Base-by-base conservation (phyloP, 2,888 invertebrate genomes). In the Taphrorychus bicolor region DNA sequence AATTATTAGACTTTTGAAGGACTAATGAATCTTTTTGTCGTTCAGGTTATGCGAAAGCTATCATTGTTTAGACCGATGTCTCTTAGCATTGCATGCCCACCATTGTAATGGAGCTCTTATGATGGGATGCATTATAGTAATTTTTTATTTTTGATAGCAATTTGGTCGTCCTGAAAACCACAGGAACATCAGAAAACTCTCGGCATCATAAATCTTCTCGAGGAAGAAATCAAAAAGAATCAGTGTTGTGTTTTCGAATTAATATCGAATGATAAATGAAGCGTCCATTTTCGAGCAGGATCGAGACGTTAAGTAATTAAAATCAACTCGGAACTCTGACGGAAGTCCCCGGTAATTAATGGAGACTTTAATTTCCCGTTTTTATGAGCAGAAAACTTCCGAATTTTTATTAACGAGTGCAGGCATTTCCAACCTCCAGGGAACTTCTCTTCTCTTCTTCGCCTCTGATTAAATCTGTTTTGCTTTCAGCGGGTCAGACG, bases 291-390 rank as follows among this genome's bases (percentile, higher is more conserved):
- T 57, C 40, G 21, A 18, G 23, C 14, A 41, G 24, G 51, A 57
- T 63, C 22, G 41, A 49, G 54, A 57, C 48, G 41, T 65, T 32
- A 65, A 59, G 59, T 59, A 65, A 65, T 65, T 65, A 65, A 53
- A 59, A 59, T 65, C 65, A 65, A 59, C 65, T 59, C 23, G 17
- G 59, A 52, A 41, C 19, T 19, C 59, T 42, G 59, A 53, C 65
- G 58, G 53, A 65, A 65, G 59, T 54, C 48, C 23, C 45, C 48
- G 22, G 58, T 59, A 65, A 65, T 65, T 65, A 59, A 65, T 56
- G 56, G 56, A 56, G 17, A 32, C 54, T 65, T 59, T 59, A 65
- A 65, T 65, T 59, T 65, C 54, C 49, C 18, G 32, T 59, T 64
- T 41, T 52, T 5, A 19, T 17, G 52, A 64, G 53, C 52, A 17